Base-by-base conservation (phyloP, 1,140 invertebrate species). In the Centruroides vittatus region DNA sequence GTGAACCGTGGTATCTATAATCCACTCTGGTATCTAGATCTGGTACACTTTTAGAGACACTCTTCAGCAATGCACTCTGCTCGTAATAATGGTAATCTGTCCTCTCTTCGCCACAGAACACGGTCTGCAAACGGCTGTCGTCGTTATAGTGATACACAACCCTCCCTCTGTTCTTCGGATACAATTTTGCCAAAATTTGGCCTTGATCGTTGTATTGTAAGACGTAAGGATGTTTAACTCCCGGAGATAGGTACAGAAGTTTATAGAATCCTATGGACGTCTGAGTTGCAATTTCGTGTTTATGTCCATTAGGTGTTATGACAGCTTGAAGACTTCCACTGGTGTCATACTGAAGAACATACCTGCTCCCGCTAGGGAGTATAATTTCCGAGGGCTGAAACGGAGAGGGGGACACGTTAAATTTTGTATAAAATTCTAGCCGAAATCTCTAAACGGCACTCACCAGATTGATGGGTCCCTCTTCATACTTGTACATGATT, bases 121-220 rank as follows among this genome's bases (percentile, higher is more conserved):
- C 65, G 74, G 89, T 86, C 0, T 85, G 84, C 13, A 92, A 74
- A 71, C 90, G 85, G 41, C 88, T 86, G 10, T 85, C 85, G 3
- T 83, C 81, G 70, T 91, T 87, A 73, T 97, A 96, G 11, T 89
- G 79, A 69, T 91, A 93, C 0, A 93, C 82, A 34, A 95, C 84
- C 60, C 90, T 78, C 5, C 90, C 87, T 4, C 87, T 86, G 69
- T 93, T 90, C 6, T 89, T 89, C 0, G 93, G 93, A 67, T 89
- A 90, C 0, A 92, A 47, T 62, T 65, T 86, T 4, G 86, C 87
- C 70, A 93, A 86, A 0, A 93, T 73, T 23, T 95, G 76, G 55
- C 86, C 85, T 4, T 92, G 91, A 54, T 87, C 84, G 67, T 92
- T 86, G 71, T 89, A 95, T 72, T 95, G 91, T 71, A 91, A 85